Evolutionary conservation across 1,140 invertebrate genomes (phyloP), one percentile per base, ranked within the genome.

Genomic region (Zaprionus camerounensis): DNA sequence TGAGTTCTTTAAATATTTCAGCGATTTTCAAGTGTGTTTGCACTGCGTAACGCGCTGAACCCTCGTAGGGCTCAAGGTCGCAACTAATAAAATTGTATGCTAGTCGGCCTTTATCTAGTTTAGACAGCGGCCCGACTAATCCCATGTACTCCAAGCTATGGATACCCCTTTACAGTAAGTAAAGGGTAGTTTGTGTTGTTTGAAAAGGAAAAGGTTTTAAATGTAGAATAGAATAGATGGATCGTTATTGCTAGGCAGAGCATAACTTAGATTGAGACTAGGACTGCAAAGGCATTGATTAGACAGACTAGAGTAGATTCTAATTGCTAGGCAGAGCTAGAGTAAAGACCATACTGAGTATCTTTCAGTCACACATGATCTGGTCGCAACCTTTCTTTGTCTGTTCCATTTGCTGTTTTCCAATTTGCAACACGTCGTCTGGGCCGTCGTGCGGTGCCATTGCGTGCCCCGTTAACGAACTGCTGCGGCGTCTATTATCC

Each of bases 371-470:
- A 2, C 5, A 11, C 22, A 13, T 13, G 5, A 17, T 46, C 20
- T 12, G 5, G 3, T 9, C 2, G 3, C 6, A 51, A 24, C 20
- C 17, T 24, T 51, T 51, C 17, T 22, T 51, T 24, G 46, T 28
- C 28, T 51, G 26, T 46, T 56, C 51, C 55, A n/a, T n/a, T 13
- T 67, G 24, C 15, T 36, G 55, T 70, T 86, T 86, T 49, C 61
- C 77, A 83, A 86, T 86, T 86, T 86, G 66, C 73, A 74, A 71
- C 31, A 26, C 53, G 64, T 36, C 17, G 62, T 62, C 71, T 64
- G 44, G 57, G 34, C 46, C 20, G 3, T 34, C 41, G 41, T 36
- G 72, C 44, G 41, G 70, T 24, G n/a, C n/a, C 31, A 41, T 49
- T 67, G 66, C 63, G 69, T 57, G 70, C 49, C 55, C 53, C 26